Conservation (phyloP, 2,888 invertebrate species). For the Biston stratarius region DNA sequence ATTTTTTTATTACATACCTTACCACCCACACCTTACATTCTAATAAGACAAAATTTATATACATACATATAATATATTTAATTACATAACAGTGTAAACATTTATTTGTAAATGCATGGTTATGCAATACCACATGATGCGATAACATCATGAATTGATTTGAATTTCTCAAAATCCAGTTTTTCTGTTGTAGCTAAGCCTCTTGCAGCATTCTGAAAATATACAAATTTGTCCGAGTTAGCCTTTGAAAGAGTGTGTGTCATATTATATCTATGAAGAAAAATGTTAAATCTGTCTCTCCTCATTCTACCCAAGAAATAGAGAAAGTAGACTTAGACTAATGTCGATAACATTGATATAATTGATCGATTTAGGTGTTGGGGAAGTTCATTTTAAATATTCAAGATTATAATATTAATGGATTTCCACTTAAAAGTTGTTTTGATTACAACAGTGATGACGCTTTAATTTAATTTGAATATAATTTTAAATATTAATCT, state of each 20-base stretch:
- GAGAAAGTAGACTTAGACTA: too few relatives aligned
- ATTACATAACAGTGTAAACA: not conserved
- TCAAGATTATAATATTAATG: too few relatives aligned
- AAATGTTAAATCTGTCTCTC: too few relatives aligned
- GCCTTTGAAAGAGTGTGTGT: not conserved
- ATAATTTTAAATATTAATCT: too few relatives aligned
- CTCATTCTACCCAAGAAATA: too few relatives aligned
- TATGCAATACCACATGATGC: conserved; percentile 69
- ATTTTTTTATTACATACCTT: conserved; percentile 40
- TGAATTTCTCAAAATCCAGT: conserved; percentile 78
- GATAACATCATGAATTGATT: conserved; percentile 74
- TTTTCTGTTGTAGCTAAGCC: conserved; percentile 77
- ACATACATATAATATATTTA: not conserved
- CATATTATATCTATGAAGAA: too few relatives aligned
- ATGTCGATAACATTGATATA: too few relatives aligned
- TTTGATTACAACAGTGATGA: too few relatives aligned
- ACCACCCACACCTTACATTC: not conserved
- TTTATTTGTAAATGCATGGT: not conserved
- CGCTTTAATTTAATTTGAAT: too few relatives aligned
- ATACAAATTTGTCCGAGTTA: not conserved
- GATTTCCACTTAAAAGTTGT: too few relatives aligned
- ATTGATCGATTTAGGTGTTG: too few relatives aligned
- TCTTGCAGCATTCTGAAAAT: conserved; percentile 74
- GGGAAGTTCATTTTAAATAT: too few relatives aligned
- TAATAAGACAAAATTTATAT: not conserved